phyloP scores from a whole-genome alignment of 1,140 invertebrate species.

The Galleria mellonella region DNA sequence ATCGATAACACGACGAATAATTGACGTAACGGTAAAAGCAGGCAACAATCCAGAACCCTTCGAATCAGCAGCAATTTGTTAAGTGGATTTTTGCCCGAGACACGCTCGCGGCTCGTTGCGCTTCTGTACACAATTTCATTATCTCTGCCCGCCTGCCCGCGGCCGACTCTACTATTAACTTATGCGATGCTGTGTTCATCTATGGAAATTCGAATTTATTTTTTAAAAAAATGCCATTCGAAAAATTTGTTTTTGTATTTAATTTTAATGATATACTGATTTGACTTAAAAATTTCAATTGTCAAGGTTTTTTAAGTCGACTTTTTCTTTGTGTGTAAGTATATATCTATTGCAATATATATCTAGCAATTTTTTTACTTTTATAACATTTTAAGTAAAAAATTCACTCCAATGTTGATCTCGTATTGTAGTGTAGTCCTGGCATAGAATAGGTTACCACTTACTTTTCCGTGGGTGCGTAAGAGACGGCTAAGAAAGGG shows the following conservation, averaged over 20 bases:
- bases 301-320: no score
- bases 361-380: no score
- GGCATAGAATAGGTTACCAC: no score
- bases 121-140: conserved; percentile 73
- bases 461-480: no score
- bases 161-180: conserved; percentile 61
- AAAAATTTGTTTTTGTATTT: no score
- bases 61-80: conserved; percentile 74
- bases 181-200: conserved; percentile 54
- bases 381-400: no score
- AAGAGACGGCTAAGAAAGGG: no score
- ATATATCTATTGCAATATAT: no score
- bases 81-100: conserved; percentile 73
- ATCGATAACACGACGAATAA: conserved; percentile 59
- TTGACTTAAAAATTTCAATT: no score
- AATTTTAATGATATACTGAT: conserved; percentile 34
- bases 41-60: conserved; percentile 69
- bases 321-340: no score
- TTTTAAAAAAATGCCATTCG: not conserved
- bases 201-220: conserved; percentile 36
- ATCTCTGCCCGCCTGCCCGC: conserved; percentile 57
- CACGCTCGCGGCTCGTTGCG: conserved; percentile 69
- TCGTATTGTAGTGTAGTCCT: no score
- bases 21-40: conserved; percentile 64
- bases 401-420: no score